Conservation (phyloP, 2,113 vertebrate genomes). For the cat (Felis catus) region F.catus_Fca126_mat1.0 CM031412.1:231178501-231179000, state of each 20-base stretch:
- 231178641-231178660: background rate
- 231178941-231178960: too few relatives aligned
- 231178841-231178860: background rate
- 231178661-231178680: background rate
- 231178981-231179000: background rate
- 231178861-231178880: background rate
- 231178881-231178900: too few relatives aligned
- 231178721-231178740: fast-evolving
- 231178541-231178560: background rate
- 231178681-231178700: background rate
- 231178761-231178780: background rate
- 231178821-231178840: too few relatives aligned
- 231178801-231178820: background rate
- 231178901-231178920: too few relatives aligned
- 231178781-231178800: fast-evolving
- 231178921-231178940: too few relatives aligned
- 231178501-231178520: background rate
- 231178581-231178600: background rate
- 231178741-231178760: background rate
- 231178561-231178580: background rate
- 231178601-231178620: background rate
- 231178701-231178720: fast-evolving
- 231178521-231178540: background rate
- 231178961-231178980: background rate
- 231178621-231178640: background rate